Evolutionary conservation across 2,888 invertebrate genomes (phyloP).

Genomic region (Conus canariensis): DNA sequence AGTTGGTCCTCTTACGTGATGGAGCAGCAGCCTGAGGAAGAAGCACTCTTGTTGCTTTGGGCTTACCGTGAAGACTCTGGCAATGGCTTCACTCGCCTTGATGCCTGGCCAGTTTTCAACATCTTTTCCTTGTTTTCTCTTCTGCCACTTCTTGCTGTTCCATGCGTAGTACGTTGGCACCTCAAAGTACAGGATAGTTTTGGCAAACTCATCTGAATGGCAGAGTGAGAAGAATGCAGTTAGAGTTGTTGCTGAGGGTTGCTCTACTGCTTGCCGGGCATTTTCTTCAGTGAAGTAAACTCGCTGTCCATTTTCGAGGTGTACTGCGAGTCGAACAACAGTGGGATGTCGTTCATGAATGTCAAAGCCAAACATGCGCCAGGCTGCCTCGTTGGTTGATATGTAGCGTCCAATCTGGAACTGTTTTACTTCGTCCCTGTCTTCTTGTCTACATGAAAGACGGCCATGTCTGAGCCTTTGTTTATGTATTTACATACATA

Average conservation of each 20-base stretch:
- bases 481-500: constrained; percentile 75
- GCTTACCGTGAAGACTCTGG: too few species aligned
- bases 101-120: constrained; percentile 43
- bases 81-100: not conserved
- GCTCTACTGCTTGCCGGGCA: too few species aligned
- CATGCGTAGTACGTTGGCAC: constrained; percentile 57
- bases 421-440: constrained; percentile 68
- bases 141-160: constrained; percentile 52
- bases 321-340: constrained; percentile 56
- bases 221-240: too few species aligned
- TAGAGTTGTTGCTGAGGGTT: too few species aligned
- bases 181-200: constrained; percentile 48
- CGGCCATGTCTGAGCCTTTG: constrained; percentile 69
- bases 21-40: constrained; percentile 24
- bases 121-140: constrained; percentile 42
- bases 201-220: constrained; percentile 49
- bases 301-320: constrained; percentile 44
- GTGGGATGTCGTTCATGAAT: constrained; percentile 69
- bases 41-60: too few species aligned
- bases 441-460: constrained; percentile 12
- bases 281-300: too few species aligned
- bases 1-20: constrained; percentile 28
- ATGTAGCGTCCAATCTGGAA: constrained; percentile 72
- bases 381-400: constrained; percentile 74
- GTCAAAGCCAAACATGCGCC: constrained; percentile 71